Evolutionary conservation across 1,140 invertebrate species (phyloP), one percentile per base, ranked within the genome.

Genomic region (Marisa cornuarietis): DNA sequence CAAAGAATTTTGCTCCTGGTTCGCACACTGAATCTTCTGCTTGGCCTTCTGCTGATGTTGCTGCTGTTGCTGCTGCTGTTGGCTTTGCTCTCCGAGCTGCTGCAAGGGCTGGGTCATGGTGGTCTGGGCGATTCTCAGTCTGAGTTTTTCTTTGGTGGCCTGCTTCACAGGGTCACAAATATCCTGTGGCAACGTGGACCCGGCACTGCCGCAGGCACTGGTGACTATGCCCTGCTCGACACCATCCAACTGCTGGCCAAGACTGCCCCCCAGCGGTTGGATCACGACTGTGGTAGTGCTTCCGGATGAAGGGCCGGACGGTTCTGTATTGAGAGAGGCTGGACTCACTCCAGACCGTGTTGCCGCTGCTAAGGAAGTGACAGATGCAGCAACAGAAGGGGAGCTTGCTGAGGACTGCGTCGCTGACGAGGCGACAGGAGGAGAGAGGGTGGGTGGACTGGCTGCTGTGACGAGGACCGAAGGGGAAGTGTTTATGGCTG

Each of bases 91-190:
- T 22, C 61, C 61, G 14, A 72, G 22, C 2, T 74, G 71, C 20
- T 82, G 69, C 20, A 81, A 42, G 2, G 63, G 61, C 51, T 83
- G 82, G 42, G 49, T 77, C 76, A 77, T 77, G 63, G 65, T 51
- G 42, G 76, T 69, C 65, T 77, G 76, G 18, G 74, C 24, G 5
- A 77, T 69, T 20, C 65, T 62, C 76, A 69, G 76, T 24, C 68
- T 77, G 62, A 77, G 63, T 54, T 77, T 77, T 22, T 77, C 76
- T 52, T 77, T 77, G 31, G 76, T 77, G 26, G 76, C 68, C 76
- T 77, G 76, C 65, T 54, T 77, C 62, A 77, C 76, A 8, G 76
- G 14, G 16, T 77, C 76, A 42, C 61, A 22, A 13, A 52, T 26
- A n/a, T 51, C 63, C 54, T 58, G 54, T 1, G 54, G 54, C 16